Evolutionary conservation across 2,113 vertebrate species (phyloP).

Genomic region (Pelodiscus sinensis): DNA sequence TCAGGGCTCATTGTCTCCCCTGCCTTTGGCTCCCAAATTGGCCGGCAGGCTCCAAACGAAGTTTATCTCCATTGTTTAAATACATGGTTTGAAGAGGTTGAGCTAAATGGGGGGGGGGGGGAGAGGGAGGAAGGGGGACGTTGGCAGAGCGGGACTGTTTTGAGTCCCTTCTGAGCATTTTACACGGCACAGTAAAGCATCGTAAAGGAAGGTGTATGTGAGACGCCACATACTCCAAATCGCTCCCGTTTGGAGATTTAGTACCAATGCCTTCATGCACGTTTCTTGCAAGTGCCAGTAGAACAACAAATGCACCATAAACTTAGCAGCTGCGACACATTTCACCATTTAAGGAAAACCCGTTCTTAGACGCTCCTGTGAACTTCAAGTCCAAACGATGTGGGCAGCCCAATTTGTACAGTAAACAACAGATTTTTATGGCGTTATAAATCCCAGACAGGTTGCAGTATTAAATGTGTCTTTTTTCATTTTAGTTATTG

Average conservation of each 20-base stretch:
- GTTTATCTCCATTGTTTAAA: slow-evolving; percentile 78
- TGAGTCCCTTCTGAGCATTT: slow-evolving; percentile 51
- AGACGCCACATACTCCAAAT: slow-evolving; percentile 18
- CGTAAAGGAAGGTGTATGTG: slow-evolving; percentile 46
- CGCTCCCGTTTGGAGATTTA: neutral
- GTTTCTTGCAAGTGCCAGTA: neutral
- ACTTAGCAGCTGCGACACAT: slow-evolving; percentile 6
- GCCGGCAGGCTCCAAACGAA: slow-evolving; percentile 57
- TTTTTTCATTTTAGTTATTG: slow-evolving; percentile 33
- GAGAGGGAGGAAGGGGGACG: neutral
- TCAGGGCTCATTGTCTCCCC: slow-evolving; percentile 67
- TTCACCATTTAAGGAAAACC: slow-evolving; percentile 13
- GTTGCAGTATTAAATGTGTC: slow-evolving; percentile 1
- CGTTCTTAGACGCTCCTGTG: slow-evolving; percentile 3
- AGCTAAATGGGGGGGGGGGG: slow-evolving; percentile 50
- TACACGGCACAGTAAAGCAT: slow-evolving; percentile 61
- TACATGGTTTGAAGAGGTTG: slow-evolving; percentile 72
- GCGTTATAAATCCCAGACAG: neutral
- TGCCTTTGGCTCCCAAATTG: slow-evolving; percentile 63
- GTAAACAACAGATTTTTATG: slow-evolving; percentile 35
- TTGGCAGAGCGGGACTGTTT: slow-evolving; percentile 45
- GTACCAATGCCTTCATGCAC: neutral
- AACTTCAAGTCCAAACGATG: slow-evolving; percentile 38
- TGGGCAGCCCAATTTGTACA: slow-evolving; percentile 13
- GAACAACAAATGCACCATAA: slow-evolving; percentile 10